Evolutionary conservation across 2,113 vertebrate species (phyloP).

Genomic region (Limanda limanda): DNA sequence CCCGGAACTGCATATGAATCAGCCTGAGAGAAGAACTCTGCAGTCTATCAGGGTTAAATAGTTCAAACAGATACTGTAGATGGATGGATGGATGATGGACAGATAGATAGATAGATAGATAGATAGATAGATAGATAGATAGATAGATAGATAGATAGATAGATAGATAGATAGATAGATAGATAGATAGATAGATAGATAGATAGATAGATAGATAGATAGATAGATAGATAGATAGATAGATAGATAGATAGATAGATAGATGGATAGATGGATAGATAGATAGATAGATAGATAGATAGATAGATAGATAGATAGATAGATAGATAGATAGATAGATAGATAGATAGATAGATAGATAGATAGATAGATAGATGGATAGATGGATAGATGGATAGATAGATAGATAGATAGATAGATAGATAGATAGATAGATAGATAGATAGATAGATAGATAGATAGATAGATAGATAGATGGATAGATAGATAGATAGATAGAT

Average conservation of each 20-base stretch:
- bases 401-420: too few relatives aligned
- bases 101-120: constrained; percentile 8
- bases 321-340: background rate
- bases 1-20: constrained; percentile 48
- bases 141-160: constrained; percentile 7
- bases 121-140: constrained; percentile 3
- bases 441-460: too few relatives aligned
- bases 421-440: too few relatives aligned
- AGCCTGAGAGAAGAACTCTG: constrained; percentile 20
- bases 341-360: background rate
- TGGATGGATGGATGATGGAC: constrained; percentile 14
- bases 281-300: too few relatives aligned
- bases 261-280: too few relatives aligned
- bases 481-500: constrained; percentile 6
- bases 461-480: constrained; percentile 14
- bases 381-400: too few relatives aligned
- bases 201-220: background rate
- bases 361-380: background rate
- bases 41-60: constrained; percentile 34
- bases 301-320: too few relatives aligned
- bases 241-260: background rate
- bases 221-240: background rate
- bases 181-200: background rate
- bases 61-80: constrained; percentile 46
- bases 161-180: constrained; percentile 2